Conservation (phyloP, 2,113 vertebrate species). For the Silurus asotus region DNA sequence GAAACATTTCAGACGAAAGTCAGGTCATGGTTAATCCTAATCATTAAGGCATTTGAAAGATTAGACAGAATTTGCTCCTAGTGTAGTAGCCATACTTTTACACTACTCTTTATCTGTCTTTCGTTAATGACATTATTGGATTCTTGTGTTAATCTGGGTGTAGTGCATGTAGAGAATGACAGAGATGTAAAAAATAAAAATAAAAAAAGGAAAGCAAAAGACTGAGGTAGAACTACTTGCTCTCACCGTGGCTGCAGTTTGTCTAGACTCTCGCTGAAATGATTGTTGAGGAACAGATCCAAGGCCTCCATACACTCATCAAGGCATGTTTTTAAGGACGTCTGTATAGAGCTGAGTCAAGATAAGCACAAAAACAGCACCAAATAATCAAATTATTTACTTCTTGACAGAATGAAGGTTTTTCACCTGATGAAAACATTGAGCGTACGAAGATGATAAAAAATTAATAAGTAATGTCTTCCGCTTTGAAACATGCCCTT, state of each 20-base stretch:
- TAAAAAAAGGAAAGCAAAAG: neutral
- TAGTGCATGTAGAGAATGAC: neutral
- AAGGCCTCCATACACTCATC: slow-evolving; percentile 80
- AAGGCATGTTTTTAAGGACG: slow-evolving; percentile 68
- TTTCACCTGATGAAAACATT: neutral
- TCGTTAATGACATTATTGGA: neutral
- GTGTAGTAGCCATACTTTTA: neutral
- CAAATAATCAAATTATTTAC: neutral
- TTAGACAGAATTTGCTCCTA: neutral
- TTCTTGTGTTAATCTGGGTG: neutral
- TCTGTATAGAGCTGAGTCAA: slow-evolving; percentile 60
- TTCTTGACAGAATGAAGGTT: neutral
- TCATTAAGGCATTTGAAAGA: neutral
- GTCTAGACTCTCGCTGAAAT: slow-evolving; percentile 77
- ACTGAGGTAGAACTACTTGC: neutral
- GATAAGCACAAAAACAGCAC: slow-evolving; percentile 19
- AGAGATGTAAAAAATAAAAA: neutral
- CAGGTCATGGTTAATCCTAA: neutral
- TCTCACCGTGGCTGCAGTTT: slow-evolving; percentile 74
- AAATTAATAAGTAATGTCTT: slow-evolving; percentile 35
- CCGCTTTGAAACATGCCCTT: slow-evolving; percentile 43
- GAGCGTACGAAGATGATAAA: slow-evolving; percentile 2
- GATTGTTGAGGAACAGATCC: slow-evolving; percentile 80
- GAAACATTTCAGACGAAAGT: neutral
- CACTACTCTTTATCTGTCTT: slow-evolving; percentile 9